These are phyloP conservation scores for Nibea albiflora DNA, from an alignment of 2,113 vertebrate genomes.

Conservation along the genomic window DNA sequence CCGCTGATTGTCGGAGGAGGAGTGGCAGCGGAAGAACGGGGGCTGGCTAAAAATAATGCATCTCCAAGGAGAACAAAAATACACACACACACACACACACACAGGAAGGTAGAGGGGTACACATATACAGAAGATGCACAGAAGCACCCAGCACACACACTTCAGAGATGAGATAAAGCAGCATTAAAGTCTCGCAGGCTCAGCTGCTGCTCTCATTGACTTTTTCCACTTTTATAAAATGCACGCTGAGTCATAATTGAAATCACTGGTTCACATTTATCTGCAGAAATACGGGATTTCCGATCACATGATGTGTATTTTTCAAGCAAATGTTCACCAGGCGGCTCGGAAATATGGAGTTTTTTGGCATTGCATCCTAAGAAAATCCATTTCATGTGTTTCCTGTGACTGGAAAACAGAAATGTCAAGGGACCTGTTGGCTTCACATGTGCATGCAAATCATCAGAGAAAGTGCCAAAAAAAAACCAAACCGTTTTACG, in stretches of 20 bases:
- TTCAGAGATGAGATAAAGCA: neutral
- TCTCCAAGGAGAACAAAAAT: slow-evolving; percentile 86
- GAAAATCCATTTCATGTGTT: slow-evolving; percentile 55
- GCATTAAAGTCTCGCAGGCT: neutral
- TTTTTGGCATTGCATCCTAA: slow-evolving; percentile 22
- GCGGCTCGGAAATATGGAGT: neutral
- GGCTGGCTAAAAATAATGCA: slow-evolving; percentile 85
- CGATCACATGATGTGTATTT: neutral
- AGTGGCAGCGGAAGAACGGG: slow-evolving; percentile 74
- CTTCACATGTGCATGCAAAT: slow-evolving; percentile 18
- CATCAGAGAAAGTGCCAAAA: neutral
- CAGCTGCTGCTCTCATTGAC: slow-evolving; percentile 16
- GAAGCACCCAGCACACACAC: slow-evolving; percentile 6
- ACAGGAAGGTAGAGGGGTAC: slow-evolving; percentile 25
- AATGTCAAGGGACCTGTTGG: slow-evolving; percentile 45
- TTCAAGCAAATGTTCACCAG: slow-evolving; percentile 28
- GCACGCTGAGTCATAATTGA: neutral
- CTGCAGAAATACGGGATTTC: slow-evolving; percentile 19
- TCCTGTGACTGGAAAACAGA: slow-evolving; percentile 58
- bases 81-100: slow-evolving; percentile 47
- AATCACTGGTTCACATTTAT: slow-evolving; percentile 17
- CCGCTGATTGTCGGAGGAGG: slow-evolving; percentile 78
- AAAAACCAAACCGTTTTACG: neutral
- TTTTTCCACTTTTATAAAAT: neutral
- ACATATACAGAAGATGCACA: slow-evolving; percentile 31